These are phyloP conservation scores for Pristionchus entomophagus DNA, from an alignment of 2,888 invertebrate species.

Conservation along the genomic window DNA sequence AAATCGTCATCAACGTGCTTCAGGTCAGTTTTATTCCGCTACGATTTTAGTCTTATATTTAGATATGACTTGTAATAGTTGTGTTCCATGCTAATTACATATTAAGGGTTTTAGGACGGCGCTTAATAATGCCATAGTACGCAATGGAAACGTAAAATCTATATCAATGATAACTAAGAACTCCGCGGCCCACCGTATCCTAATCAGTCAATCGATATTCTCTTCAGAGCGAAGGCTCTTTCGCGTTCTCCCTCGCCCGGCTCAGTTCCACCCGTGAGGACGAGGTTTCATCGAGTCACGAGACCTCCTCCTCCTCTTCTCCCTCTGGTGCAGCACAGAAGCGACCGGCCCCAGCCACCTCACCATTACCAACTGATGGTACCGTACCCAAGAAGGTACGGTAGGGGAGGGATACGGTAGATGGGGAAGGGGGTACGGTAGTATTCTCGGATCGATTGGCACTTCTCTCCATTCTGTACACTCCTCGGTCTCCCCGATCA, in stretches of 20 bases:
- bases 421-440: background rate
- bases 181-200: no score
- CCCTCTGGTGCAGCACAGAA: background rate
- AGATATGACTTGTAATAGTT: no score
- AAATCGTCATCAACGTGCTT: conserved; percentile 61
- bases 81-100: no score
- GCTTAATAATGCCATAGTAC: no score
- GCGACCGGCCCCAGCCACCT: background rate
- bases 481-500: no score
- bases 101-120: no score
- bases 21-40: conserved; percentile 3
- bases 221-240: conserved; percentile 46
- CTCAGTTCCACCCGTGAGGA: conserved; percentile 56
- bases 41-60: no score
- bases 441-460: no score
- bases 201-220: background rate
- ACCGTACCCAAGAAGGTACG: conserved; percentile 48
- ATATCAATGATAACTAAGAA: no score
- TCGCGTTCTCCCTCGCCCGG: conserved; percentile 55
- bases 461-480: no score
- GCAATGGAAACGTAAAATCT: no score
- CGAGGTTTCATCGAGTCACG: conserved; percentile 61
- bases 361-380: background rate
- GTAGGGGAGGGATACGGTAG: background rate
- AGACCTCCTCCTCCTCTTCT: background rate